Evolutionary conservation across 2,113 vertebrate genomes (phyloP).

Genomic region (Corythornis cristatus): DNA sequence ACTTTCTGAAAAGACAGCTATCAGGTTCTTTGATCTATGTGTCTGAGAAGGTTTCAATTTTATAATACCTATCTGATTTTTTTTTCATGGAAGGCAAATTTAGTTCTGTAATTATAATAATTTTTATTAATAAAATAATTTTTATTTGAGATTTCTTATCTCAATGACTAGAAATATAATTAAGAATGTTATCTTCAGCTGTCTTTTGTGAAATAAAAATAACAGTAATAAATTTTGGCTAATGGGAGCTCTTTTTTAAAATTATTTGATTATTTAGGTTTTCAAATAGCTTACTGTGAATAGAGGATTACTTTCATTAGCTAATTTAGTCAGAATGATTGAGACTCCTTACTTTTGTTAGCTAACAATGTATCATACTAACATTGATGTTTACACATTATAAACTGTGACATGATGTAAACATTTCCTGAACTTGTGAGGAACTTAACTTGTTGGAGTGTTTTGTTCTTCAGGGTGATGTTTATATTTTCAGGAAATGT

Average conservation of each 20-base stretch:
- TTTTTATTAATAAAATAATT: neutral
- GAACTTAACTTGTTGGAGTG: neutral
- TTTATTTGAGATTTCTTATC: neutral
- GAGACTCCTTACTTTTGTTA: neutral
- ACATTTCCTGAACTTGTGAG: neutral
- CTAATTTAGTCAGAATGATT: neutral
- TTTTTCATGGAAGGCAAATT: neutral
- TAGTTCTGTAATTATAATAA: too few relatives aligned
- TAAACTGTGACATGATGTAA: neutral
- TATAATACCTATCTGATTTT: neutral
- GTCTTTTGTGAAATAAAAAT: neutral
- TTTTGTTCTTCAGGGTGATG: neutral
- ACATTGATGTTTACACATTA: neutral
- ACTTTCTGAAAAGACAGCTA: neutral
- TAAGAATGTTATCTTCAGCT: neutral
- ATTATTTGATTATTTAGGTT: neutral
- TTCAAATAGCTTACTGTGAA: neutral
- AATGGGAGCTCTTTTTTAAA: neutral
- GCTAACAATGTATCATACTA: neutral
- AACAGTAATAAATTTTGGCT: neutral
- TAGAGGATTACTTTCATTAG: neutral
- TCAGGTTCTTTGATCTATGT: neutral
- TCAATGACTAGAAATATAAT: neutral
- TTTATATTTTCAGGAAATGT: neutral
- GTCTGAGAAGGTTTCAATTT: neutral